Base-by-base conservation (phyloP, 2,113 vertebrate species). In the Fregetta grallaria region DNA sequence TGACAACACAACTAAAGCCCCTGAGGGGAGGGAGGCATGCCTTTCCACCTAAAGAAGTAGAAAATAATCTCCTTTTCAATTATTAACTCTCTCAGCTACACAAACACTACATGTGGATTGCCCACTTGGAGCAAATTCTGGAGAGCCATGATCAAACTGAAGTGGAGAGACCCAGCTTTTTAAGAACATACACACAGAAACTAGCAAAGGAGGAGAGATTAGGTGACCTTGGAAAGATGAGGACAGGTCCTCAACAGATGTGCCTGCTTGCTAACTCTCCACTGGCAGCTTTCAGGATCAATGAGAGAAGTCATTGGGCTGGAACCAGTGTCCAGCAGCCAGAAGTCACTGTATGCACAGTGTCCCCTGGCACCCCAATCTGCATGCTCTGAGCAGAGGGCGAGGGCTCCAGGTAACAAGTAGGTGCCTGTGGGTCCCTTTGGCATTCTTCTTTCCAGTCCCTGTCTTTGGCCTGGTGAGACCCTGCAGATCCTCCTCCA, bases 31-130 rank as follows among this genome's bases (percentile, higher is more conserved):
- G 59, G 50, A 58, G 29, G 18, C 56, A 13, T 11, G 61, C 21
- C 47, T 34, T 47, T 58, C 12, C 56, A 89, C 59, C 11, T 55
- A 62, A 50, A 77, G 70, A 82, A 68, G 59, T 42, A 38, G 82
- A 58, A 84, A 92, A 44, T 36, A 92, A 63, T n/a, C 49, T 63
- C 68, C 74, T 75, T 68, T 94, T 68, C 84, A 62, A 6, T 65
- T 66, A 38, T 66, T 96, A 81, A 70, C 90, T 90, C 45, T 73
- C 42, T 59, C 62, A 65, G 52, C 45, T 75, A 17, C 58, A 85
- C 88, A 97, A 97, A 95, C 91, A 97, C 93, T 95, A 82, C 66
- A 82, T 11, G 15, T 73, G 93, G 85, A 88, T 94, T 90, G 81
- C 84, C 23, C 45, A 21, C 52, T 84, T 71, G 68, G 52, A 71